Conservation (phyloP, 64 coral and sea anemone genomes). For the Platygyra sinensis region DNA sequence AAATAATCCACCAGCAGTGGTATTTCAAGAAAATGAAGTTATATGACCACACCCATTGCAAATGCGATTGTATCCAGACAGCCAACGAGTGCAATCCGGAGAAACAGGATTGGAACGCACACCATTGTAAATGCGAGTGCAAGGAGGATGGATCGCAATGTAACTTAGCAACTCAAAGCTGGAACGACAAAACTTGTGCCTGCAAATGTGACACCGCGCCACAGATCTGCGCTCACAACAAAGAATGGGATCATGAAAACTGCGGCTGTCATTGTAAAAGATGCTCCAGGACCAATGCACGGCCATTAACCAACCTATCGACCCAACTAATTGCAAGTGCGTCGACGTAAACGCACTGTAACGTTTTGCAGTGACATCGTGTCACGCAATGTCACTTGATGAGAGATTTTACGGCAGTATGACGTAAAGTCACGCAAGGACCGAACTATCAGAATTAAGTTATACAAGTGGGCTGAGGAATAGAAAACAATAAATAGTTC, state of each 20-base stretch:
- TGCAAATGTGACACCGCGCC: neutral
- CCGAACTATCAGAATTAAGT: too few relatives aligned
- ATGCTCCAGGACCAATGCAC: neutral
- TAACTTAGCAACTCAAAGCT: neutral
- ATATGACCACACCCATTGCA: slow-evolving; percentile 51
- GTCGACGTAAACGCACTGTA: neutral
- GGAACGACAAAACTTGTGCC: neutral
- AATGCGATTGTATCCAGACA: slow-evolving; percentile 32
- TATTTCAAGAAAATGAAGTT: neutral
- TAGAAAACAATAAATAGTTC: too few relatives aligned
- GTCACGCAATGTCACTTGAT: neutral
- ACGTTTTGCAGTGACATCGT: neutral
- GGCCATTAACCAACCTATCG: neutral
- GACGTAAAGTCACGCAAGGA: too few relatives aligned
- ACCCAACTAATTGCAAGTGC: neutral
- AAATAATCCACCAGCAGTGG: neutral
- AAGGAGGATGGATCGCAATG: neutral
- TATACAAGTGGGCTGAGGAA: too few relatives aligned
- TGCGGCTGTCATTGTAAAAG: neutral
- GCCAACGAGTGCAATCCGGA: slow-evolving; percentile 19
- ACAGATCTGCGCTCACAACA: neutral
- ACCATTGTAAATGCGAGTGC: slow-evolving; percentile 31
- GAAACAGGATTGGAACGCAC: neutral
- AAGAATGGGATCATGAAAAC: neutral
- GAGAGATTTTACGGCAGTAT: too few relatives aligned